Base-by-base conservation (phyloP, 2,888 invertebrate species). In the Eugnorisma glareosa region DNA sequence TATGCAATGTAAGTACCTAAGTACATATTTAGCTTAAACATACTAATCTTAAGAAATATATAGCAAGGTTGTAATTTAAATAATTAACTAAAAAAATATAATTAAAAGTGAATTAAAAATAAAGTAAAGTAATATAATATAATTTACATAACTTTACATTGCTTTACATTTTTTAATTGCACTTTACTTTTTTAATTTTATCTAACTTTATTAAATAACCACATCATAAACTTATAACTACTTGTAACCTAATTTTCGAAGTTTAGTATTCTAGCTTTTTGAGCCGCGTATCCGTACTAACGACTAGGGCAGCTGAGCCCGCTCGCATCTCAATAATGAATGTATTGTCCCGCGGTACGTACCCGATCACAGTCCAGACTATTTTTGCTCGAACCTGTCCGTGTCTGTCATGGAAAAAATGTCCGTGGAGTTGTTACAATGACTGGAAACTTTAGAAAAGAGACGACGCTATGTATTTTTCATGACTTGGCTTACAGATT, bases 351-450 rank as follows among this genome's bases (percentile, higher is more conserved):
- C 92, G 92, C 91, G 90, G 92, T 93, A 89, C 90, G 91, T 92
- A 90, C 88, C 92, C 89, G 93, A 93, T 94, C 93, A 92, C 92
- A 90, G 91, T 90, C 91, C 90, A 89, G 93, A 95, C 95, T 96
- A 96, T 96, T 96, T 96, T 95, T 95, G 94, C 94, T 93, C 93
- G 92, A 95, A 96, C 96, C 96, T 96, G 96, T 94, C 95, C 89
- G 91, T 91, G 94, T 96, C 95, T 91, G 93, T 96, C 95, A 96
- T 83, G 88, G 90, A 86, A 90, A 89, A 85, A 86, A 83, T 80
- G 73, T 76, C 63, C 63, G 79, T 92, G 86, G 93, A 93, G 92
- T 84, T 77, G 93, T 80, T 87, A 83, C 78, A 81, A 71, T 66
- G 73, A 74, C 81, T 85, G 69, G 70, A 89, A 79, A 83, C 79